A percentile compares a stretch with the other conserved stretches of the same genome.
phyloP scores from a whole-genome alignment of 2,113 vertebrate genomes.

The Onychostruthus taczanowskii region DNA sequence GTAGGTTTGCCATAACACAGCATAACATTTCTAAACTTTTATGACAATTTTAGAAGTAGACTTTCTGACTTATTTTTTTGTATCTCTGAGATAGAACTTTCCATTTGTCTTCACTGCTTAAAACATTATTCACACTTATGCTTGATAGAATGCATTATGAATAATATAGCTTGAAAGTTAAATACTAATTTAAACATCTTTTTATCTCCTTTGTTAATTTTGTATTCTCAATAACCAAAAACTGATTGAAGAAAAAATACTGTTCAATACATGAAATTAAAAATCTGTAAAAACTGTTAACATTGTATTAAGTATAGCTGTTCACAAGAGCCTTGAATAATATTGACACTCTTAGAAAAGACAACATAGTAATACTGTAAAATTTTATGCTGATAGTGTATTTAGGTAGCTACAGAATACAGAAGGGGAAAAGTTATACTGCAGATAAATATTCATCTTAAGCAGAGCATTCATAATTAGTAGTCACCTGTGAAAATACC shows the following conservation, averaged over 20 bases:
- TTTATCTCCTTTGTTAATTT: background rate
- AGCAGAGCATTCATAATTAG: background rate
- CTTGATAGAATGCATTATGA: background rate
- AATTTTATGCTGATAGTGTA: background rate
- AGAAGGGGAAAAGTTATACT: background rate
- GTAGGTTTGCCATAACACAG: background rate
- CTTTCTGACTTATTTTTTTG: background rate
- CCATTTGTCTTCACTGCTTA: background rate
- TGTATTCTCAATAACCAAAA: background rate
- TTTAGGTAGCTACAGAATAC: background rate
- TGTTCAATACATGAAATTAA: background rate
- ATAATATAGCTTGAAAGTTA: background rate
- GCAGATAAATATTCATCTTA: background rate
- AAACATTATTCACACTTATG: background rate
- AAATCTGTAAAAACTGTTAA: background rate
- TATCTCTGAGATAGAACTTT: background rate
- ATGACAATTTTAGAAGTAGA: background rate
- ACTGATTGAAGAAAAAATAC: background rate
- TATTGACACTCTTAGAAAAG: background rate
- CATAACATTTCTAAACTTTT: background rate
- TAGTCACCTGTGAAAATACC: background rate
- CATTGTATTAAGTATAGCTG: background rate
- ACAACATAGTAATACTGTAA: background rate
- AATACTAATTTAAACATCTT: background rate
- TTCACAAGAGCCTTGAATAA: background rate